Percentiles rank a stretch among this genome's conserved stretches.
These are phyloP conservation scores for Protobothrops flavoviridis DNA, from an alignment of 2,113 vertebrate species.

Conservation along the genomic window DNA sequence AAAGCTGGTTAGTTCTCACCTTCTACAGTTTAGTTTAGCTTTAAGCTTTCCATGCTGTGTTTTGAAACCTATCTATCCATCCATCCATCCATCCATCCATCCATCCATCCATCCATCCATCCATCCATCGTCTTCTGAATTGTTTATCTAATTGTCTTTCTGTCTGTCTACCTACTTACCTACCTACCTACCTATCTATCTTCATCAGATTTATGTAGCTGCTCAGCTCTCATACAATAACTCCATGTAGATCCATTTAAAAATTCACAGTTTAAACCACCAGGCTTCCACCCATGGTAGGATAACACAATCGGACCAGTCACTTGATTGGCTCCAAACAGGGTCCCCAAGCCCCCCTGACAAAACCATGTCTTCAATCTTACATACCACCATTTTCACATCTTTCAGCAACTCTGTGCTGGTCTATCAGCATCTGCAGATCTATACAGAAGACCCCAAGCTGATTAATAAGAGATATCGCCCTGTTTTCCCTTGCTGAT, in stretches of 20 bases:
- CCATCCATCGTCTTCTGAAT: too few relatives aligned
- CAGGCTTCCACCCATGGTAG: not conserved
- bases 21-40: too few relatives aligned
- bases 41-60: too few relatives aligned
- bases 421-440: not conserved
- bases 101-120: too few relatives aligned
- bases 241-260: not conserved
- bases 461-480: not conserved
- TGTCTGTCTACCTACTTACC: not conserved
- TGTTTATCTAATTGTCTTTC: too few relatives aligned
- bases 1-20: too few relatives aligned
- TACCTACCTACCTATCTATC: not conserved
- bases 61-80: too few relatives aligned
- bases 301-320: not conserved
- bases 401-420: not conserved
- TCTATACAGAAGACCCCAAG: not conserved
- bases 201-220: not conserved
- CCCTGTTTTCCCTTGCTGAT: not conserved
- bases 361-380: not conserved
- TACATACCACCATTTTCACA: not conserved
- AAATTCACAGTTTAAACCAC: not conserved
- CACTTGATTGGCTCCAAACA: not conserved
- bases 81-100: too few relatives aligned
- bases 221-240: not conserved
- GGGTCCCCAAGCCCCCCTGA: not conserved